A percentile compares a stretch with the other conserved stretches of the same genome.
phyloP scores from a whole-genome alignment of 2,113 vertebrate species.

The Polypterus bichir region DNA sequence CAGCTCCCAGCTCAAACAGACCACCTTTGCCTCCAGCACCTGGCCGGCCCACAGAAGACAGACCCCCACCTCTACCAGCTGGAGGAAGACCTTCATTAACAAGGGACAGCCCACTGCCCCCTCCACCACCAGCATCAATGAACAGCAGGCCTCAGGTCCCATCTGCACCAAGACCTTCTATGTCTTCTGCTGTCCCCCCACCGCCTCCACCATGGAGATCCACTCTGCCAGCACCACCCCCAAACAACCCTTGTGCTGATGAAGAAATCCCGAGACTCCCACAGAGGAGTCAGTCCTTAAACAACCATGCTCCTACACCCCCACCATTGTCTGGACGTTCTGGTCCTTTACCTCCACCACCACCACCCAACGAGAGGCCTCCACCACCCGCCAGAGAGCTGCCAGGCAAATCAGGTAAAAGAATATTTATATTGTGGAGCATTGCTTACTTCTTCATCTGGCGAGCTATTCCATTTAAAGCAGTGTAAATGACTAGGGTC shows the following conservation, averaged over 20 bases:
- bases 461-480: no score
- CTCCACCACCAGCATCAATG: slow-evolving; percentile 35
- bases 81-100: slow-evolving; percentile 48
- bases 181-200: slow-evolving; percentile 41
- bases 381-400: slow-evolving; percentile 69
- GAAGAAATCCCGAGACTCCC: slow-evolving; percentile 75
- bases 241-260: slow-evolving; percentile 31
- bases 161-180: slow-evolving; percentile 32
- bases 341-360: slow-evolving; percentile 73
- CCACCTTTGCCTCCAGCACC: slow-evolving; percentile 51
- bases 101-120: slow-evolving; percentile 53
- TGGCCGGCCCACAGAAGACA: slow-evolving; percentile 39
- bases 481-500: no score
- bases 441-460: no score
- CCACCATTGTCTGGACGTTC: slow-evolving; percentile 38
- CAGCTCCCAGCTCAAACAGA: slow-evolving; percentile 33
- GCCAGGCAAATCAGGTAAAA: slow-evolving; percentile 63
- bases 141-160: slow-evolving; percentile 59
- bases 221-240: slow-evolving; percentile 58
- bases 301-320: slow-evolving; percentile 33
- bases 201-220: slow-evolving; percentile 58
- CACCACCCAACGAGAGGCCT: slow-evolving; percentile 69
- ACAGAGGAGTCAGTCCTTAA: slow-evolving; percentile 71
- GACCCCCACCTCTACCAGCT: slow-evolving; percentile 44
- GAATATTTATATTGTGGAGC: background rate